phyloP scores from a whole-genome alignment of 2,113 vertebrate species.

The Calyptommatus sinebrachiatus region DNA sequence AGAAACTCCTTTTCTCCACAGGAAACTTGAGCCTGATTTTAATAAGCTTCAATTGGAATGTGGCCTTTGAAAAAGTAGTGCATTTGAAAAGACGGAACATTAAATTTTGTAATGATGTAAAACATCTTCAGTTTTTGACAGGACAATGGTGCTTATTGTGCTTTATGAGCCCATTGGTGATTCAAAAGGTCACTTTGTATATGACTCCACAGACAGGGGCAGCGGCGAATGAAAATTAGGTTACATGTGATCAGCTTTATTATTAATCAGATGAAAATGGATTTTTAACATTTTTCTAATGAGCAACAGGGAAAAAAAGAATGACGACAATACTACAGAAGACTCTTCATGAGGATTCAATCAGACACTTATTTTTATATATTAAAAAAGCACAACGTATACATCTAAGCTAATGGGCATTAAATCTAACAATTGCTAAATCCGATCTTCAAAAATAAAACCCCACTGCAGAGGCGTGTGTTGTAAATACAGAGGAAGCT shows the following conservation, averaged over 20 bases:
- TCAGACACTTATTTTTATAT: conserved; percentile 38
- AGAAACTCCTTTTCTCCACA: conserved; percentile 86
- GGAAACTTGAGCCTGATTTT: conserved; percentile 95
- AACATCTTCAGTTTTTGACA: conserved; percentile 94
- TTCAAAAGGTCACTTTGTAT: conserved; percentile 98
- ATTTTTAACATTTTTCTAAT: conserved; percentile 99
- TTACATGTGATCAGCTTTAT: conserved; percentile 99
- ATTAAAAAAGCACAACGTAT: conserved; percentile 53
- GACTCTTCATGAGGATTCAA: conserved; percentile 60
- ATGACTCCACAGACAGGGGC: conserved; percentile 95
- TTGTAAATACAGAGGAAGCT: conserved; percentile 70
- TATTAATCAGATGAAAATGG: conserved; percentile 99
- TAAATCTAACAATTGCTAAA: conserved; percentile 70
- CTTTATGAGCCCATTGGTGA: conserved; percentile 90
- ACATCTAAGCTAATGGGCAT: conserved; percentile 65
- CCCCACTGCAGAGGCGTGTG: conserved; percentile 64
- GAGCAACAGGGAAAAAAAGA: conserved; percentile 82
- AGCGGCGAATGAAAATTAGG: conserved; percentile 98
- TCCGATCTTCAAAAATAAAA: conserved; percentile 64
- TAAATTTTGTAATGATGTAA: conserved; percentile 96
- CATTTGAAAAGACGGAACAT: conserved; percentile 91
- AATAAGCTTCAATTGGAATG: conserved; percentile 92
- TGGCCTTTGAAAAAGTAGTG: conserved; percentile 93
- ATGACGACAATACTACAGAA: conserved; percentile 79
- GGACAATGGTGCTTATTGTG: conserved; percentile 98